Conservation (phyloP, 2,113 vertebrate species). For the Raja brachyura region DNA sequence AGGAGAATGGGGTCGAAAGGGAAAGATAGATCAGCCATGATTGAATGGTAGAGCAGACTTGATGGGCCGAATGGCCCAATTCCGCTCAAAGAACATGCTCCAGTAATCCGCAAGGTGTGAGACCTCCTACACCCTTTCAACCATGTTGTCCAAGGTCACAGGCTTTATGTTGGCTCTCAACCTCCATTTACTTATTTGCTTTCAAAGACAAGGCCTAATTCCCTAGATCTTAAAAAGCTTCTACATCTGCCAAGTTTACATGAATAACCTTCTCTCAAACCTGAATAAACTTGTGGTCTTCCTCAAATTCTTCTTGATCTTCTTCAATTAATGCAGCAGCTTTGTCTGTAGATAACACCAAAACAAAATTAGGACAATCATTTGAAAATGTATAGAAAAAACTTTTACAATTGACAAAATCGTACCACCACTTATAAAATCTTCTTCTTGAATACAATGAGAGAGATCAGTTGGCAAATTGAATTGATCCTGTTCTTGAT, state of each 20-base stretch:
- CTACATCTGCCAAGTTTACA: not conserved
- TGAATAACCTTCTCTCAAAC: conserved; percentile 48
- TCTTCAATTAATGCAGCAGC: conserved; percentile 75
- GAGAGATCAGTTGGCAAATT: conserved; percentile 48
- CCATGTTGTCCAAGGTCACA: not conserved
- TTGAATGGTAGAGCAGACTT: too few relatives aligned
- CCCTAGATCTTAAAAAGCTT: not conserved
- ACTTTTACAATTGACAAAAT: not conserved
- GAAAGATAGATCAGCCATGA: too few relatives aligned
- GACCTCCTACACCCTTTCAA: not conserved
- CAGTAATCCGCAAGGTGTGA: too few relatives aligned
- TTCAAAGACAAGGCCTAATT: not conserved
- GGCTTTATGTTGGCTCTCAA: not conserved
- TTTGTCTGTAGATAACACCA: conserved; percentile 59
- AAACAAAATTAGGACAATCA: not conserved
- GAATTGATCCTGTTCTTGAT: conserved; percentile 58
- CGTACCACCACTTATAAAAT: conserved; percentile 77
- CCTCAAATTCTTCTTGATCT: conserved; percentile 86
- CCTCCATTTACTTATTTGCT: not conserved
- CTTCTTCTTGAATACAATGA: conserved; percentile 56
- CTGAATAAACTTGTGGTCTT: conserved; percentile 80
- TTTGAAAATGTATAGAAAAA: not conserved
- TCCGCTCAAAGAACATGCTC: too few relatives aligned
- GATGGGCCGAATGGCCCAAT: too few relatives aligned
- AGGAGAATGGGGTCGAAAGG: too few relatives aligned